Percentiles rank a stretch among this genome's conserved stretches.
Evolutionary conservation across 1,140 invertebrate species (phyloP).

Genomic region (Scaptomyza hsui): DNA sequence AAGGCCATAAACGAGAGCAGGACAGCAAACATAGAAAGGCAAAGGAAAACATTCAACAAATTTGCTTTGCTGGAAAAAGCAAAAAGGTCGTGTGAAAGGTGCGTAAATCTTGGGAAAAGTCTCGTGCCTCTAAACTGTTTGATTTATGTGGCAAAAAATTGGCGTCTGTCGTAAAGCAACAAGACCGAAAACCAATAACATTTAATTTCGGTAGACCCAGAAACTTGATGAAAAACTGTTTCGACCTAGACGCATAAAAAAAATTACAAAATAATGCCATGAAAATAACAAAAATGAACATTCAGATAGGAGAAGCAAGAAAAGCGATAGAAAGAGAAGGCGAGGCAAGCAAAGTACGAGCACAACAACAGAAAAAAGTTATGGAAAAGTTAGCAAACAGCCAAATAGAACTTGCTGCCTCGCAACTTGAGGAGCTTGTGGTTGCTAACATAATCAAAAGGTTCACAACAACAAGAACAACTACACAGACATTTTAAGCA

Average conservation of each 20-base stretch:
- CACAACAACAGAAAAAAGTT: slow-evolving; percentile 42
- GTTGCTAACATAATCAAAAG: slow-evolving; percentile 68
- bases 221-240: slow-evolving; percentile 74
- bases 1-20: slow-evolving; percentile 3
- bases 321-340: slow-evolving; percentile 18
- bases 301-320: neutral
- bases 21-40: neutral
- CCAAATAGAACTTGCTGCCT: neutral
- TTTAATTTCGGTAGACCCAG: slow-evolving; percentile 59
- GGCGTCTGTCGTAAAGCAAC: slow-evolving; percentile 69
- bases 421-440: slow-evolving; percentile 64
- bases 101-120: slow-evolving; percentile 56
- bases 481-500: slow-evolving; percentile 20
- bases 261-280: slow-evolving; percentile 62
- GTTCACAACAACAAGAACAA: slow-evolving; percentile 20
- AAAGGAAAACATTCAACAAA: slow-evolving; percentile 12
- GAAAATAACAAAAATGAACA: slow-evolving; percentile 76
- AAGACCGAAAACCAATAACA: slow-evolving; percentile 72
- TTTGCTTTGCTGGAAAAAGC: slow-evolving; percentile 8
- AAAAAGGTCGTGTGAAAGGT: slow-evolving; percentile 62
- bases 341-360: slow-evolving; percentile 1
- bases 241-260: slow-evolving; percentile 39
- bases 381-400: slow-evolving; percentile 51
- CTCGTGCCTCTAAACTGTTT: slow-evolving; percentile 22
- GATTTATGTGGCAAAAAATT: slow-evolving; percentile 69